These are phyloP conservation scores for Nymphicus hollandicus DNA, from an alignment of 2,113 vertebrate genomes.

Conservation along the genomic window DNA sequence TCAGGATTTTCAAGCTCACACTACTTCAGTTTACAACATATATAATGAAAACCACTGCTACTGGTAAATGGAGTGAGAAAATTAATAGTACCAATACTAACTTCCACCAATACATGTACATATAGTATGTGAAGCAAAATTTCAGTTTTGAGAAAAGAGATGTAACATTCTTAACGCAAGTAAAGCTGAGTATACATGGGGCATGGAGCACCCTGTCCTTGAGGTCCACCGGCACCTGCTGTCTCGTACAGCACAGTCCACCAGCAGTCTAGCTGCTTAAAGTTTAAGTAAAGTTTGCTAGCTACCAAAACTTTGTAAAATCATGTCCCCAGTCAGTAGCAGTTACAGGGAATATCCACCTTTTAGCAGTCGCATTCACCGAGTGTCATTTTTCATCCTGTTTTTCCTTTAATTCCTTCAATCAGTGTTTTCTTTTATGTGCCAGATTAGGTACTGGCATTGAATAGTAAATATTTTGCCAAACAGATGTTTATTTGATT, in stretches of 20 bases:
- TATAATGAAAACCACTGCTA: background rate
- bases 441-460: background rate
- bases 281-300: background rate
- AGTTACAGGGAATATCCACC: background rate
- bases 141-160: background rate
- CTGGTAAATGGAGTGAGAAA: background rate
- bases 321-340: background rate
- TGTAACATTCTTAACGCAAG: background rate
- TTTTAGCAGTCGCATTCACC: background rate
- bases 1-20: background rate
- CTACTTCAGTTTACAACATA: background rate
- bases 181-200: background rate
- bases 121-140: background rate
- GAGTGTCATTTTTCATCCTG: background rate
- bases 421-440: background rate
- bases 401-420: background rate
- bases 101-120: fast-evolving
- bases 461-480: background rate
- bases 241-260: background rate
- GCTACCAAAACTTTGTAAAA: background rate
- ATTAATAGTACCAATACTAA: background rate
- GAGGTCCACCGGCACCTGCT: background rate
- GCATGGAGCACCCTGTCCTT: background rate
- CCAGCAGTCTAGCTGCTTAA: background rate
- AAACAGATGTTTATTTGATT: conserved; percentile 32